These are phyloP conservation scores for Tetragnatha montana DNA, from an alignment of 2,888 invertebrate genomes.

Conservation along the genomic window DNA sequence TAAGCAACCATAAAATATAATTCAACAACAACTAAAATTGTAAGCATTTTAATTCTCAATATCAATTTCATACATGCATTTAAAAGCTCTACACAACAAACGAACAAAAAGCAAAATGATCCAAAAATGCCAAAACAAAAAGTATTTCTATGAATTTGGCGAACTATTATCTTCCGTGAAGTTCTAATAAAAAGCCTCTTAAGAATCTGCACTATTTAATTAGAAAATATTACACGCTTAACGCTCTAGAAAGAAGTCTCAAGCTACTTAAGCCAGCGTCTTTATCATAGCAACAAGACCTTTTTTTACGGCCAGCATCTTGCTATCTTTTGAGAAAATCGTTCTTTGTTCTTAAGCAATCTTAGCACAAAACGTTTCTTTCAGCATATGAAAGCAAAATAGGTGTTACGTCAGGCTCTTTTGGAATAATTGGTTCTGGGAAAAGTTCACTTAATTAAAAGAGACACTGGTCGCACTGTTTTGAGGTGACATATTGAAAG, in stretches of 20 bases:
- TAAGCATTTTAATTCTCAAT: too few relatives aligned
- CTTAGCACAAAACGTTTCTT: neutral
- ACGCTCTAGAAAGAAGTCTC: neutral
- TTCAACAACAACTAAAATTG: too few relatives aligned
- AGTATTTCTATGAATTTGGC: too few relatives aligned
- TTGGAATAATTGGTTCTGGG: neutral
- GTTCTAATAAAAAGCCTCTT: too few relatives aligned
- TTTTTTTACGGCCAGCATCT: neutral
- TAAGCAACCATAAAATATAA: too few relatives aligned
- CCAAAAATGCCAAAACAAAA: too few relatives aligned
- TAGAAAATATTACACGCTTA: neutral
- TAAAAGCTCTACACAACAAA: too few relatives aligned
- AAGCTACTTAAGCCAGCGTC: neutral
- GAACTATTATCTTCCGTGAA: too few relatives aligned
- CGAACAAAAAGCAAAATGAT: too few relatives aligned
- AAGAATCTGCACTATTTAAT: neutral
- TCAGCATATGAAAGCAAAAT: neutral
- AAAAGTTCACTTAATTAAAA: slow-evolving; percentile 1
- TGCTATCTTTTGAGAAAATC: neutral
- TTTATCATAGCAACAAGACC: neutral
- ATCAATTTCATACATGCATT: too few relatives aligned
- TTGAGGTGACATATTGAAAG: too few relatives aligned
- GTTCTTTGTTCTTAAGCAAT: neutral
- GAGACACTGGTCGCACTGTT: too few relatives aligned
- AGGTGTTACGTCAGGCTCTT: neutral